Conservation (phyloP, 2,797 vertebrate genomes). For the Menidia menidia region DNA sequence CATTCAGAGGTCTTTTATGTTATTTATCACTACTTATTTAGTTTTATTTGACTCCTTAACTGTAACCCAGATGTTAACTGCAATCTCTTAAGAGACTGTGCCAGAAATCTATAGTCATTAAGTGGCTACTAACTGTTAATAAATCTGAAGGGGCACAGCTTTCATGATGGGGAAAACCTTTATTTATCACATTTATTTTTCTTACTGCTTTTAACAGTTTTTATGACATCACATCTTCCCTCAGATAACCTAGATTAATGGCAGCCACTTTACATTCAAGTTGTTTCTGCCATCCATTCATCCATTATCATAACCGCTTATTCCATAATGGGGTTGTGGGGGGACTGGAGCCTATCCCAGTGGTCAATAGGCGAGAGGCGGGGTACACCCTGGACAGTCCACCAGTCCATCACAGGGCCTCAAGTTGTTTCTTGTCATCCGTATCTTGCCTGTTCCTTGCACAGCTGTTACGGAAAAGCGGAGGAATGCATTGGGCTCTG, state of each 20-base stretch:
- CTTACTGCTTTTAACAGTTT: too few species aligned
- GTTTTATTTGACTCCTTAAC: too few species aligned
- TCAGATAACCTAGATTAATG: too few species aligned
- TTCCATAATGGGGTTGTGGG: too few species aligned
- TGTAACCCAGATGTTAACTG: not conserved
- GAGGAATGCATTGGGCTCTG: constrained; percentile 97
- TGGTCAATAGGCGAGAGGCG: too few species aligned
- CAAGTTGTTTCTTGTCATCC: not conserved
- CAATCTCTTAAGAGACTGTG: not conserved
- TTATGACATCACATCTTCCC: too few species aligned
- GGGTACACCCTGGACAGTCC: too few species aligned
- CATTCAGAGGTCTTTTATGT: not conserved
- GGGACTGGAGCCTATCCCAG: too few species aligned
- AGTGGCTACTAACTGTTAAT: too few species aligned
- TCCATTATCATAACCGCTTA: too few species aligned
- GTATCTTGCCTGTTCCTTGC: constrained; percentile 11
- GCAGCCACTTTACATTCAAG: not conserved
- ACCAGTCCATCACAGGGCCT: not conserved
- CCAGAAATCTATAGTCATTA: too few species aligned
- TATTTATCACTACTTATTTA: not conserved
- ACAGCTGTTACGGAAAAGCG: constrained; percentile 94
- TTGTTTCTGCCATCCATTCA: not conserved
- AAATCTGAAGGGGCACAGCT: not conserved
- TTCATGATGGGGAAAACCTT: too few species aligned
- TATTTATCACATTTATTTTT: not conserved